Evolutionary conservation across 2,888 invertebrate genomes (phyloP).

Genomic region (Apamea crenata): DNA sequence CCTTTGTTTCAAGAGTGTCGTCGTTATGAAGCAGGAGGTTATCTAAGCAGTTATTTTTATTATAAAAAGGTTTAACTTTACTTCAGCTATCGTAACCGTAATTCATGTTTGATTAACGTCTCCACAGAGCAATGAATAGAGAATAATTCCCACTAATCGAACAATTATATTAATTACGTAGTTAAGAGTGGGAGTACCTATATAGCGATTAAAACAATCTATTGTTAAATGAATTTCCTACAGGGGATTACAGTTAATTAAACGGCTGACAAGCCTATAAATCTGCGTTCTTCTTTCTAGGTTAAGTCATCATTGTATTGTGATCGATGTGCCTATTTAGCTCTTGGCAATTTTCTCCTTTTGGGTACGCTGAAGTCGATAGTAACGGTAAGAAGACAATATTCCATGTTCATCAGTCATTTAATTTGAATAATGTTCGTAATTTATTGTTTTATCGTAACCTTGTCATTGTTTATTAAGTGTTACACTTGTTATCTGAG

Average conservation of each 20-base stretch:
- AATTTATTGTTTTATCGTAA: constrained; percentile 45
- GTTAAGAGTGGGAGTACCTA: constrained; percentile 64
- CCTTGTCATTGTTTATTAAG: constrained; percentile 51
- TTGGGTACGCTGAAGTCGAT: constrained; percentile 37
- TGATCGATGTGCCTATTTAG: constrained; percentile 63
- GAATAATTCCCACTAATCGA: constrained; percentile 74
- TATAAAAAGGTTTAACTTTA: constrained; percentile 42
- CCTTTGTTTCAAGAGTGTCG: constrained; percentile 51
- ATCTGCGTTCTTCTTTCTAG: constrained; percentile 59
- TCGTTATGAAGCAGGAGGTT: constrained; percentile 41
- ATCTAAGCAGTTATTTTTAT: constrained; percentile 47
- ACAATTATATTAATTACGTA: constrained; percentile 73
- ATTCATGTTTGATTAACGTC: constrained; percentile 69
- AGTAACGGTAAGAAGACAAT: constrained; percentile 20
- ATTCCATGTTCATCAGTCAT: constrained; percentile 42
- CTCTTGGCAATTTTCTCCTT: constrained; percentile 41
- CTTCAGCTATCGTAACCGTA: constrained; percentile 59
- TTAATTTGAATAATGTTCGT: constrained; percentile 56
- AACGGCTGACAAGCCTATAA: constrained; percentile 62
- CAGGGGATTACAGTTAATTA: constrained; percentile 62
- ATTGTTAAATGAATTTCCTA: constrained; percentile 72
- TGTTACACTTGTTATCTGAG: constrained; percentile 42
- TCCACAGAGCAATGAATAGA: constrained; percentile 70
- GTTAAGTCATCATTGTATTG: constrained; percentile 61
- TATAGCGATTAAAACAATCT: constrained; percentile 68